phyloP scores from a whole-genome alignment of 2,888 invertebrate genomes.

The Exephanes ischioxanthus region DNA sequence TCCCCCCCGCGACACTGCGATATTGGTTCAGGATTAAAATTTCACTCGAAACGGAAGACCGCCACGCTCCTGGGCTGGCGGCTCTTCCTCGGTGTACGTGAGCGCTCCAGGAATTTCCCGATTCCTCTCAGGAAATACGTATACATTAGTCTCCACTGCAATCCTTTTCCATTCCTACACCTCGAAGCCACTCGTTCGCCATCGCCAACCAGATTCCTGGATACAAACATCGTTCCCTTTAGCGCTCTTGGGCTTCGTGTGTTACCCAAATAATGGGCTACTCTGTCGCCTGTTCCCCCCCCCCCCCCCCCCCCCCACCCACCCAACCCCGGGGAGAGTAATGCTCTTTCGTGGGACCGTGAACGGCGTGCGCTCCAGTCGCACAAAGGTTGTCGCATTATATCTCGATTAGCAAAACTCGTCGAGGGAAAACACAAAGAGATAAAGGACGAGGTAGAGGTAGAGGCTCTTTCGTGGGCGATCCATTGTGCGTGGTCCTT shows the following conservation, averaged over 20 bases:
- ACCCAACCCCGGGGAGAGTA: constrained; percentile 9
- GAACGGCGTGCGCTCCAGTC: constrained; percentile 1
- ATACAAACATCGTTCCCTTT: constrained; percentile 8
- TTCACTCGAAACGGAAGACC: constrained; percentile 10
- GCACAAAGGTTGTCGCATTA: constrained; percentile 52
- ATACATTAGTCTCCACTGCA: neutral
- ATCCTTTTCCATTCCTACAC: too few species aligned
- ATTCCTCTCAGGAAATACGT: neutral
- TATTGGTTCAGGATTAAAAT: constrained; percentile 48
- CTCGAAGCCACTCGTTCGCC: too few species aligned
- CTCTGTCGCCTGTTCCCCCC: constrained; percentile 7
- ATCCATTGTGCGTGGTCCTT: neutral
- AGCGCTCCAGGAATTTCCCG: neutral
- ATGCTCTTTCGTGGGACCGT: constrained; percentile 14
- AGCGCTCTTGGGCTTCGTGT: neutral
- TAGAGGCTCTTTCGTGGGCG: constrained; percentile 5
- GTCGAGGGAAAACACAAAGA: constrained; percentile 50
- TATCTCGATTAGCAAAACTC: constrained; percentile 59
- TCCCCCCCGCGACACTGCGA: neutral
- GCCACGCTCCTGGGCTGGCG: neutral
- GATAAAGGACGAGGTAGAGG: neutral
- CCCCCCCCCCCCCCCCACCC: neutral
- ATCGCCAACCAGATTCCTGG: neutral
- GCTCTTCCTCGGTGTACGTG: neutral
- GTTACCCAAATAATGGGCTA: constrained; percentile 35